These are phyloP conservation scores for Macquaria ambigua DNA, from an alignment of 2,113 vertebrate species.

Conservation along the genomic window DNA sequence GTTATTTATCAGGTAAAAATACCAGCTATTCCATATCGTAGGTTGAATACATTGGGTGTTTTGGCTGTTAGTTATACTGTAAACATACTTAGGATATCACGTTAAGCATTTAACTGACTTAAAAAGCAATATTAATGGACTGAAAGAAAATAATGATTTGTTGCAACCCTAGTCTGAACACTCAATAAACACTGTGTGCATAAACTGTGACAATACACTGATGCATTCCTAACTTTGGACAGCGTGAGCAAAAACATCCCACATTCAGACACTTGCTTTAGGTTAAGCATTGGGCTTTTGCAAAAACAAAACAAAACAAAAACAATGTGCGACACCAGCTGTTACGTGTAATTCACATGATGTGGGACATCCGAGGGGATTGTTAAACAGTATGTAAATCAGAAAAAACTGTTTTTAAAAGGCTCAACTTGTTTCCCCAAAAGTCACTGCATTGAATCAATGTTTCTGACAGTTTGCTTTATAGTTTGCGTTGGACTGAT, in stretches of 20 bases:
- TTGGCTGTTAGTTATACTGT: neutral
- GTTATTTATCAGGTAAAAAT: neutral
- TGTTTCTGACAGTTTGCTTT: slow-evolving; percentile 23
- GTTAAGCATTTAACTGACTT: neutral
- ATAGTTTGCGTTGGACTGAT: slow-evolving; percentile 29
- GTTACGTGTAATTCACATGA: slow-evolving; percentile 34
- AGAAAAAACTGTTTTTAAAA: slow-evolving; percentile 43
- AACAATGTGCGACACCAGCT: slow-evolving; percentile 11
- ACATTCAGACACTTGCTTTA: neutral
- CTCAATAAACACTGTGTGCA: slow-evolving; percentile 2
- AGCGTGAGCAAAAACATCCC: too few species aligned
- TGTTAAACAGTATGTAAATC: slow-evolving; percentile 8
- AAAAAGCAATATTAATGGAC: neutral
- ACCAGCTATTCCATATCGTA: neutral
- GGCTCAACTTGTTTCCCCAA: slow-evolving; percentile 41
- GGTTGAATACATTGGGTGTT: neutral
- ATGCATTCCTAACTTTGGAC: too few species aligned
- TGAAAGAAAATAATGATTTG: neutral
- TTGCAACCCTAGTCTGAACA: neutral
- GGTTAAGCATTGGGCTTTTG: neutral
- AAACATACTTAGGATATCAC: neutral
- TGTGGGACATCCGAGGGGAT: slow-evolving; percentile 1
- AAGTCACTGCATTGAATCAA: slow-evolving; percentile 26
- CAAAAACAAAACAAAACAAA: neutral
- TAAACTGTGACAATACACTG: slow-evolving; percentile 1